Evolutionary conservation across 2,797 vertebrate genomes (phyloP).

Genomic region (Hippopotamyrus pictus): DNA sequence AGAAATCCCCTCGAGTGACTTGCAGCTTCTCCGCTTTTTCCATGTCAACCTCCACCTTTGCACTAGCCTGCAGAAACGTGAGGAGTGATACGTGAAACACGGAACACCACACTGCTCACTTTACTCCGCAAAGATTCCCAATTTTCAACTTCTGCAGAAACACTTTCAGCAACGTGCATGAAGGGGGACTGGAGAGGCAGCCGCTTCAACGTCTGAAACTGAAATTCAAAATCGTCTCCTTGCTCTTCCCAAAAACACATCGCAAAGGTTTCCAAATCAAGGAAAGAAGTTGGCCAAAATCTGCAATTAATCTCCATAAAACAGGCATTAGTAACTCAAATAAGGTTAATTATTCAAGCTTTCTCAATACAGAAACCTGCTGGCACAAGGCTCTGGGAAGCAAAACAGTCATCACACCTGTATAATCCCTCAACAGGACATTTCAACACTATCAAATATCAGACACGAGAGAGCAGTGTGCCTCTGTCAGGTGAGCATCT

Average conservation of each 20-base stretch:
- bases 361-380: not conserved
- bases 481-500: slow-evolving; percentile 43
- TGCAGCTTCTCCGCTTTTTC: slow-evolving; percentile 82
- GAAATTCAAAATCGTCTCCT: not conserved
- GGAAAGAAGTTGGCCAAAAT: not conserved
- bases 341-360: not conserved
- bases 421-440: slow-evolving; percentile 58
- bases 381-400: slow-evolving; percentile 33
- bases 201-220: not conserved
- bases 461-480: slow-evolving; percentile 26
- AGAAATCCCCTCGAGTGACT: slow-evolving; percentile 79
- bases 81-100: not conserved
- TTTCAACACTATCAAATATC: slow-evolving; percentile 80
- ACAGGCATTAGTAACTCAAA: not conserved
- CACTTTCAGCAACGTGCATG: not conserved
- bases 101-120: not conserved
- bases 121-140: not conserved
- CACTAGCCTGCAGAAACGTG: slow-evolving; percentile 65
- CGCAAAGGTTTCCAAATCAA: not conserved
- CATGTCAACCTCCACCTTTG: slow-evolving; percentile 85
- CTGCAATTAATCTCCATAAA: not conserved
- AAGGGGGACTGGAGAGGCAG: not conserved
- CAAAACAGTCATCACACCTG: slow-evolving; percentile 51
- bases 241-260: not conserved
- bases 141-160: not conserved